phyloP scores from a whole-genome alignment of 2,113 vertebrate genomes.

The Corythornis vintsioides region DNA sequence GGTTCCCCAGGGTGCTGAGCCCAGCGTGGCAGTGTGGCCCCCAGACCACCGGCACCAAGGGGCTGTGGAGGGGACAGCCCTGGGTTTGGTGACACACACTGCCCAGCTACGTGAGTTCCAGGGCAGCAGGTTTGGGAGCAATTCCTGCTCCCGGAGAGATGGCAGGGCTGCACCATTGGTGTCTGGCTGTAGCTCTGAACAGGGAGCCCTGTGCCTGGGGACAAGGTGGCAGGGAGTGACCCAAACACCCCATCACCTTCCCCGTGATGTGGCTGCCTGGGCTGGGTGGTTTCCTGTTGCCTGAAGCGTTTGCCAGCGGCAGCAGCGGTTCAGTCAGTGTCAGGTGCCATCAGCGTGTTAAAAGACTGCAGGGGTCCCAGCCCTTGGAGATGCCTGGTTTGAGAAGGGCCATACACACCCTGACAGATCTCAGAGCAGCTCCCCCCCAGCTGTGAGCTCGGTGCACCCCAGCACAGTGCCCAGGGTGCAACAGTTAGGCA shows the following conservation, averaged over 20 bases:
- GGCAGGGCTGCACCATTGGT: neutral
- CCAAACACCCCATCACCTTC: neutral
- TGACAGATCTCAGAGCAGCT: neutral
- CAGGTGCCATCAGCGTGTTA: neutral
- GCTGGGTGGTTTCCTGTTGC: neutral
- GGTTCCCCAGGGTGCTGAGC: fast-evolving
- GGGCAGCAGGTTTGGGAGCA: fast-evolving
- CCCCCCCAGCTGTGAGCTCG: neutral
- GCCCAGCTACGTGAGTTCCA: fast-evolving
- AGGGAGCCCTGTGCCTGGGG: neutral
- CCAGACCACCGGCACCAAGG: fast-evolving
- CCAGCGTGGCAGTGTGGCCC: neutral
- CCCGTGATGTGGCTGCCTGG: neutral
- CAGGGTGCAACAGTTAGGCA: fast-evolving
- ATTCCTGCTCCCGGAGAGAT: neutral
- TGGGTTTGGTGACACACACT: neutral
- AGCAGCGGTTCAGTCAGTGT: neutral
- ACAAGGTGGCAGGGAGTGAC: neutral
- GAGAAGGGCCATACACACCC: neutral
- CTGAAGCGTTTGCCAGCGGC: neutral
- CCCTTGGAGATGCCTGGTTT: fast-evolving
- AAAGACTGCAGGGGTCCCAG: neutral
- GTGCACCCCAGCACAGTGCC: neutral
- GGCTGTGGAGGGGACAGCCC: neutral
- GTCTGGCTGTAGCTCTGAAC: no score